Percentiles rank a stretch among this genome's conserved stretches.
phyloP scores from a whole-genome alignment of 2,888 invertebrate species.

The Diaperis boleti region DNA sequence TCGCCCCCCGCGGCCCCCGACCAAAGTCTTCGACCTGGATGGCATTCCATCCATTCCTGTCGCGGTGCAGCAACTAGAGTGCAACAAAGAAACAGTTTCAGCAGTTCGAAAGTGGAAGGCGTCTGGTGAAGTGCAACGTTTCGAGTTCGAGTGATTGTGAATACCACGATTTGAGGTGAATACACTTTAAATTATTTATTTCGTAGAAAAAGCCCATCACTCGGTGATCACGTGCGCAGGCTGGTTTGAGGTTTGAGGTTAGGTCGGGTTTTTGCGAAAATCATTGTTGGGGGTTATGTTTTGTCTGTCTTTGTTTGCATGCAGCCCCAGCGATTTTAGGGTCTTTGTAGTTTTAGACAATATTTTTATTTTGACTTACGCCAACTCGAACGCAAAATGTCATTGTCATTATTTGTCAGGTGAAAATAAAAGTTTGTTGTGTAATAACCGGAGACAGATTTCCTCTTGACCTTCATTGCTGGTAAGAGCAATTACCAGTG shows the following conservation, averaged over 20 bases:
- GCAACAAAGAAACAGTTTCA: slow-evolving; percentile 22
- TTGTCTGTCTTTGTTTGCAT: too few species aligned
- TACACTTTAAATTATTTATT: not conserved
- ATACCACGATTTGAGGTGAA: not conserved
- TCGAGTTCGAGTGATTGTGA: too few species aligned
- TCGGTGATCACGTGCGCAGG: not conserved
- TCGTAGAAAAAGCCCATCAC: not conserved
- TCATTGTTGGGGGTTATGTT: too few species aligned
- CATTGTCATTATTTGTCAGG: too few species aligned
- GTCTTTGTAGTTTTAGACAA: too few species aligned
- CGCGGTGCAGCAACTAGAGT: slow-evolving; percentile 9
- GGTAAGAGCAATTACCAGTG: too few species aligned
- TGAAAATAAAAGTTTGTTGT: too few species aligned
- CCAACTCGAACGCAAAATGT: too few species aligned
- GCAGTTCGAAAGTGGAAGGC: slow-evolving; percentile 6
- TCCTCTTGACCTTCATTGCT: not conserved
- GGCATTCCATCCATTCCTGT: slow-evolving; percentile 33
- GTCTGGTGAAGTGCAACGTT: slow-evolving; percentile 1
- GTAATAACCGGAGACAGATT: too few species aligned
- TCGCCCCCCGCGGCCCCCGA: not conserved
- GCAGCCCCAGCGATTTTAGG: too few species aligned
- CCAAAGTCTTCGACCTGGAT: slow-evolving; percentile 39
- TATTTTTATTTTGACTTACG: too few species aligned
- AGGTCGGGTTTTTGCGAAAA: not conserved
- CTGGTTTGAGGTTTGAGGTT: not conserved